Base-by-base conservation (phyloP, 2,113 vertebrate species). In the Hydropotes inermis region DNA sequence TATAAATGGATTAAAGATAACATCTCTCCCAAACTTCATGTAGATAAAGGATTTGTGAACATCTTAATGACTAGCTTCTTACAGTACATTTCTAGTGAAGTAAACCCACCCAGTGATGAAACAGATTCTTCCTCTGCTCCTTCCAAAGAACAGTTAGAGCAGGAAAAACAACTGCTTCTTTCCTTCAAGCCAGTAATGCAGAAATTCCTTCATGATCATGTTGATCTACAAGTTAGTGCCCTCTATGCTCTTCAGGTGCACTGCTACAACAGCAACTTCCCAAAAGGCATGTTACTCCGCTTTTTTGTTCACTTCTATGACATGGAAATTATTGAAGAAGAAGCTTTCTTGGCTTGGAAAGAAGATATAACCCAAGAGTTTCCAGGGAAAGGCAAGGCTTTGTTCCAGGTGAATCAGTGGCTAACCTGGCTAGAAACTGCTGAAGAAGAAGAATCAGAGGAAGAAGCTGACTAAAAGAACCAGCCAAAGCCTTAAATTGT, bases 1-100 rank as follows among this genome's bases (percentile, higher is more conserved):
- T 99, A 99, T 98, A 99, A 99, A 98, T 99, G 99, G 99, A 99
- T 99, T 98, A 99, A 99, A 98, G 99, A 99, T 98, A 99, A 99
- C 98, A 99, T 99, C 99, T 99, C 99, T 94, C 99, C 99, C 96
- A 99, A 99, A 98, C 99, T 99, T 97, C 99, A 99, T 99, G 99
- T 99, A 58, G 99, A 99, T 98, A 99, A 99, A 99, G 99, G 99
- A 99, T 99, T 99, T 98, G 99, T 99, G 99, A 99, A 99, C 99
- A 99, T 99, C 98, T 99, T 99, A 98, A 99, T 99, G 99, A 99
- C 99, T 98, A 99, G 99, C 98, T 99, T 99, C 99, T 99, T 99
- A 98, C 99, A 99, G 99, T 99, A 99, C 99, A 99, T 99, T 99
- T 99, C 99, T 96, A 99, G 99, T 99, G 99, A 99, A 99, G 99